A percentile compares a stretch with the other conserved stretches of the same genome.
Evolutionary conservation across 2,797 vertebrate genomes (phyloP).

Genomic region (Sphenopsis melanotis): DNA sequence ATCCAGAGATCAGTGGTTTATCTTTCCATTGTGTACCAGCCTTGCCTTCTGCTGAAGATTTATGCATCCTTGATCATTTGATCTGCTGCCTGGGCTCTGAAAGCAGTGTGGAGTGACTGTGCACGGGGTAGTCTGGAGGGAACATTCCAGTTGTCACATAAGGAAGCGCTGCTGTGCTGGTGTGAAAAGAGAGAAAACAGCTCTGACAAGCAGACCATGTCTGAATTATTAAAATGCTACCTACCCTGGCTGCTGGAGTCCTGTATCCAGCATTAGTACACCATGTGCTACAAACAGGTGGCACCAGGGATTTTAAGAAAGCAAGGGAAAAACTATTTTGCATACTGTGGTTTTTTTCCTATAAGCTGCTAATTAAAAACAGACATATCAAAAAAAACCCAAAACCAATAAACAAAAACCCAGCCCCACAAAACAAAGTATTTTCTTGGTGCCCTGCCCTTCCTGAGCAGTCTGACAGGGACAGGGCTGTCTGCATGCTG

Average conservation of each 20-base stretch:
- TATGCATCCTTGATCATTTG: not conserved
- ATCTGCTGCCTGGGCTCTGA: not conserved
- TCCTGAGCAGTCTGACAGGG: not conserved
- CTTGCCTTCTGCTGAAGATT: not conserved
- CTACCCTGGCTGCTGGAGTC: not conserved
- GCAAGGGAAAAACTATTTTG: not conserved
- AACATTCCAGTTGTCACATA: not conserved
- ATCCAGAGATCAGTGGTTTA: not conserved
- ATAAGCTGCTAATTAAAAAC: not conserved
- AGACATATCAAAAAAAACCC: not conserved
- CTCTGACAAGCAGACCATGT: not conserved
- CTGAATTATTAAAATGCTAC: not conserved
- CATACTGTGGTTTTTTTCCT: not conserved
- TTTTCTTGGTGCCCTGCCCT: not conserved
- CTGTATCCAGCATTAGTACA: not conserved
- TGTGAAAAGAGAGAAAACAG: not conserved
- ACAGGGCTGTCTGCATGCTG: not conserved
- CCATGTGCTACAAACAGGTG: fast-evolving
- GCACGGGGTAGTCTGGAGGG: not conserved
- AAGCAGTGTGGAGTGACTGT: not conserved
- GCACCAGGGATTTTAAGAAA: not conserved
- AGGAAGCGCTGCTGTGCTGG: not conserved
- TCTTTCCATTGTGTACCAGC: not conserved
- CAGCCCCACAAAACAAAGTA: not conserved
- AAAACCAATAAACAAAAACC: not conserved